Evolutionary conservation across 2,888 invertebrate species (phyloP), one percentile per base, ranked within the genome.

Genomic region (Cetonia aurata): DNA sequence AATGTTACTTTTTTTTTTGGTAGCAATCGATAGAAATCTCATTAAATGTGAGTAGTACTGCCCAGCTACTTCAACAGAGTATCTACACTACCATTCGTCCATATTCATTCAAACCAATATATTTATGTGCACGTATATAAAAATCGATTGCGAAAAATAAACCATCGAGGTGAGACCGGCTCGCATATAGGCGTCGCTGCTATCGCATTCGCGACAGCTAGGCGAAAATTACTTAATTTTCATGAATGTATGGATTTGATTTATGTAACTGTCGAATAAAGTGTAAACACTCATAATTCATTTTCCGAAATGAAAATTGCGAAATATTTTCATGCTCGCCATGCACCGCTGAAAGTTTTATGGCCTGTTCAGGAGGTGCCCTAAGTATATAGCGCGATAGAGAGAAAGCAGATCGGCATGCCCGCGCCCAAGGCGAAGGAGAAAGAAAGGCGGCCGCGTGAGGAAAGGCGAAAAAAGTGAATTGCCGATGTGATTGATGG

Each of bases 271-370:
- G 75, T 74, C 77, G 74, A 75, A 75, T 75, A 75, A 75, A 77
- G 74, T 76, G 77, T 76, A 77, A 77, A 77, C 76, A 77, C 71
- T 75, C 69, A 77, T 76, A 76, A 76, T 70, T 77, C 75, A 77
- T 75, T 75, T 73, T 71, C 62, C 56, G 72, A 73, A 75, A 76
- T 73, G 75, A 75, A 76, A 77, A 71, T 71, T 74, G 73, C 73
- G 72, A 73, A 74, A 73, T 72, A 74, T 74, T 74, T 72, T 69
- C 59, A 57, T 52, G 73, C 65, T 71, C 48, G 48, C 59, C 56
- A 69, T 69, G 59, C 59, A 42, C 46, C 65, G 56, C 55, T 56
- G 67, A 68, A 71, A 71, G 60, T 71, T 71, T 71, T 71, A 68
- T 71, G 46, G 67, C 60, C 65, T 66, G 70, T 70, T 66, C 46